phyloP scores from a whole-genome alignment of 2,113 vertebrate genomes.

The Pao palembangensis region DNA sequence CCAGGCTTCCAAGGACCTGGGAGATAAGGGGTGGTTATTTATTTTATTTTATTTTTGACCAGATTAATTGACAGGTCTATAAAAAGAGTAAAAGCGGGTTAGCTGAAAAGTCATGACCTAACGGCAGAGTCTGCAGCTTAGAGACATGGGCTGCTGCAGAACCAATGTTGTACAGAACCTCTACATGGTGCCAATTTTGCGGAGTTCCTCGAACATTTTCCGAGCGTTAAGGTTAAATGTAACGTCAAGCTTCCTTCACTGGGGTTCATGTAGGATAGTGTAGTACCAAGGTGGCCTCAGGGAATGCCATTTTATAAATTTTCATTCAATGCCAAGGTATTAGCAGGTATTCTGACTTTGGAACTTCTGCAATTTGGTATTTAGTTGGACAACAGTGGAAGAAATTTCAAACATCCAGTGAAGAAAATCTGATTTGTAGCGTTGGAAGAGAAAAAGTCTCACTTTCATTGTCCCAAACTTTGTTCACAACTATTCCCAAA shows the following conservation, averaged over 20 bases:
- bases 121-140: slow-evolving; percentile 39
- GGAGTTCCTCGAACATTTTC: too few species aligned
- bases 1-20: slow-evolving; percentile 44
- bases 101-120: slow-evolving; percentile 38
- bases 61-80: slow-evolving; percentile 59
- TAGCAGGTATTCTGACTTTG: not conserved
- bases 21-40: slow-evolving; percentile 49
- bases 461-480: too few species aligned
- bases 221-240: too few species aligned
- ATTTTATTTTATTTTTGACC: slow-evolving; percentile 34
- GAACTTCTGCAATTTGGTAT: not conserved
- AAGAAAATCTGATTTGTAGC: too few species aligned
- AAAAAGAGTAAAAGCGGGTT: slow-evolving; percentile 42
- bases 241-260: too few species aligned
- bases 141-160: slow-evolving; percentile 26
- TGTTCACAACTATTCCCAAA: not conserved
- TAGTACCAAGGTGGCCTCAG: not conserved
- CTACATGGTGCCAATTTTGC: not conserved
- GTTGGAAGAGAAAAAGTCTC: too few species aligned
- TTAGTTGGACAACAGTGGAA: too few species aligned
- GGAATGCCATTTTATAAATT: too few species aligned
- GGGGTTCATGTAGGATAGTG: not conserved
- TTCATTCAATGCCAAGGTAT: too few species aligned
- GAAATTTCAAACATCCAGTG: too few species aligned
- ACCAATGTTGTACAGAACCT: slow-evolving; percentile 19